These are phyloP conservation scores for Macaca fascicularis DNA, from an alignment of 2,113 vertebrate species.

Conservation along the genomic window DNA sequence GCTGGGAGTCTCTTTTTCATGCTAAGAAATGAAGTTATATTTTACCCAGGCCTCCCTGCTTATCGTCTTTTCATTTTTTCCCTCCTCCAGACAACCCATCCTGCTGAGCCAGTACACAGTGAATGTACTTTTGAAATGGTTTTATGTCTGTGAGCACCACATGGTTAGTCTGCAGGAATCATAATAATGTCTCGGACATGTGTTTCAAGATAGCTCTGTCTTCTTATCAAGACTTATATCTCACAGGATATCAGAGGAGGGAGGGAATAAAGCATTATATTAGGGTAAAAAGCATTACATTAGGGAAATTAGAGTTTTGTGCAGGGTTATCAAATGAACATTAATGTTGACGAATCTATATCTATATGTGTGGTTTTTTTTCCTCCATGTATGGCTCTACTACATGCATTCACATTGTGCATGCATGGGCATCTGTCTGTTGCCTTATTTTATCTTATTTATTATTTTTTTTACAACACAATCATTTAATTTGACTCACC, in stretches of 20 bases:
- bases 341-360: neutral
- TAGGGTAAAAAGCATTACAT: neutral
- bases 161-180: neutral
- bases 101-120: neutral
- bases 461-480: neutral
- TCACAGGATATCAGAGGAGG: neutral
- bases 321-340: neutral
- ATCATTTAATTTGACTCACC: constrained; percentile 14
- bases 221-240: neutral
- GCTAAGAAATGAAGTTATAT: constrained; percentile 18
- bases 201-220: neutral
- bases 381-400: neutral
- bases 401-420: neutral
- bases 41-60: neutral
- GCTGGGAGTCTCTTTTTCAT: neutral
- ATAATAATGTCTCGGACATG: neutral
- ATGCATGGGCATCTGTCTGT: neutral
- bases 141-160: neutral
- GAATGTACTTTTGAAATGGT: neutral
- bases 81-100: neutral
- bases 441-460: neutral
- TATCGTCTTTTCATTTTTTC: neutral
- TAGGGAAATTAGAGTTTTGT: constrained; percentile 1
- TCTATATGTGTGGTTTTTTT: neutral
- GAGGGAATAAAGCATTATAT: neutral